phyloP scores from a whole-genome alignment of 2,113 vertebrate genomes.

The Periophthalmus modestus region DNA sequence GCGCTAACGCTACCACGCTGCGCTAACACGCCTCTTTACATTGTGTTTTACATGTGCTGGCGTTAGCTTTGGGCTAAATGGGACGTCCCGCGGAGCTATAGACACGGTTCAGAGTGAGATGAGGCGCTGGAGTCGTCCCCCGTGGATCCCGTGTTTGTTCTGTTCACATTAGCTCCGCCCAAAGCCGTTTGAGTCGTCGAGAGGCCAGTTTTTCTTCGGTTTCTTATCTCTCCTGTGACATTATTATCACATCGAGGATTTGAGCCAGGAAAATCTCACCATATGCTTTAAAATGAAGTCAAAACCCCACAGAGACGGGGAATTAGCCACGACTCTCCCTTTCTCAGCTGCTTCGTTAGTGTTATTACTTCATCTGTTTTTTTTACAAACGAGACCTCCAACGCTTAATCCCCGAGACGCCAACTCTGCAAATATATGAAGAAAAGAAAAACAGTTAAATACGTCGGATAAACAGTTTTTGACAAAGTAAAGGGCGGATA shows the following conservation, averaged over 20 bases:
- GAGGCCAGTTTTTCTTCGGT: background rate
- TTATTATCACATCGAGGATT: background rate
- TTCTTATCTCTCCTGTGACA: background rate
- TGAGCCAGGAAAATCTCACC: background rate
- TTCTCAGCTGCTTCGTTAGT: slow-evolving; percentile 14
- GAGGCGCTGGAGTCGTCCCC: background rate
- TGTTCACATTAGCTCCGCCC: background rate
- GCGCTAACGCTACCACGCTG: background rate
- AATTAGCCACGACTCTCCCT: slow-evolving; percentile 9
- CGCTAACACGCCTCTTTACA: background rate
- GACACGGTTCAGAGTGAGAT: background rate
- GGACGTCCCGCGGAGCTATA: background rate
- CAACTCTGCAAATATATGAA: slow-evolving; percentile 17
- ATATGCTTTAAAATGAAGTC: background rate
- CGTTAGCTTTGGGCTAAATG: background rate
- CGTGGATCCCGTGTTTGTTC: background rate
- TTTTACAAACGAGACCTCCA: slow-evolving; percentile 37
- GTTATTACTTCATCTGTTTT: slow-evolving; percentile 16
- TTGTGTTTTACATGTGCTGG: background rate
- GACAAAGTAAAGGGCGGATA: too few relatives aligned
- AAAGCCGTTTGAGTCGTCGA: background rate
- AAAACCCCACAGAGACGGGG: slow-evolving; percentile 17
- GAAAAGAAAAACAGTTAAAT: too few relatives aligned
- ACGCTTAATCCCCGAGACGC: slow-evolving; percentile 26
- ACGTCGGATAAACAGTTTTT: too few relatives aligned